Conservation (phyloP, 2,113 vertebrate genomes). For the Emydura subglobosa region DNA sequence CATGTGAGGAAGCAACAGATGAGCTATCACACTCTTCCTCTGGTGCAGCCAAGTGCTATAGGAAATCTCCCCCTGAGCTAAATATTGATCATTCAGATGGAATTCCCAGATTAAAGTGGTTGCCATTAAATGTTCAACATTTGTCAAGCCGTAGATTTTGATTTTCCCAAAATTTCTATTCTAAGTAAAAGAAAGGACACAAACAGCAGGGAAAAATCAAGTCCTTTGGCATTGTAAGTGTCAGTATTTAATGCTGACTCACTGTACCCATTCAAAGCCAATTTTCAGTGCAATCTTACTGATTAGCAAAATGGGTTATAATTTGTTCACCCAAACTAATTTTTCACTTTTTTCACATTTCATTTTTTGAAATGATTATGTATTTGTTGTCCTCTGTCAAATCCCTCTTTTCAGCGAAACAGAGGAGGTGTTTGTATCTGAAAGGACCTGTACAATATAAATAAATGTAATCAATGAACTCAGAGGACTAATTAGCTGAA, state of each 20-base stretch:
- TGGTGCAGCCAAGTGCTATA: neutral
- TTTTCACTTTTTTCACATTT: neutral
- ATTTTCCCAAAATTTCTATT: neutral
- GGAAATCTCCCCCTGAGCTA: neutral
- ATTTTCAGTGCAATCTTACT: neutral
- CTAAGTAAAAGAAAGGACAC: neutral
- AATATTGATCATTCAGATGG: neutral
- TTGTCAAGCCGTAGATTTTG: neutral
- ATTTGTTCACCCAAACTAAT: neutral
- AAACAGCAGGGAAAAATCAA: neutral
- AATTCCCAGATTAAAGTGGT: neutral
- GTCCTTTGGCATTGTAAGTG: neutral
- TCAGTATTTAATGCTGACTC: neutral
- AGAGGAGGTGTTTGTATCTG: neutral
- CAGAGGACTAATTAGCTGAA: conserved; percentile 51
- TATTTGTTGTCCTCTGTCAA: neutral
- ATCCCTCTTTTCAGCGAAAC: neutral
- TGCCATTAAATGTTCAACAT: neutral
- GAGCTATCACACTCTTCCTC: neutral
- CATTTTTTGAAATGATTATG: neutral
- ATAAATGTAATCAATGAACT: conserved; percentile 59
- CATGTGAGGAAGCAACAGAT: neutral
- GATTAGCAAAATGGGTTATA: neutral
- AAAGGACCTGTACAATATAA: conserved; percentile 13
- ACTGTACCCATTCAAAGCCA: neutral